Evolutionary conservation across 2,797 vertebrate species (phyloP), one percentile per base, ranked within the genome.

Genomic region (Neosilurus hyrtlii): DNA sequence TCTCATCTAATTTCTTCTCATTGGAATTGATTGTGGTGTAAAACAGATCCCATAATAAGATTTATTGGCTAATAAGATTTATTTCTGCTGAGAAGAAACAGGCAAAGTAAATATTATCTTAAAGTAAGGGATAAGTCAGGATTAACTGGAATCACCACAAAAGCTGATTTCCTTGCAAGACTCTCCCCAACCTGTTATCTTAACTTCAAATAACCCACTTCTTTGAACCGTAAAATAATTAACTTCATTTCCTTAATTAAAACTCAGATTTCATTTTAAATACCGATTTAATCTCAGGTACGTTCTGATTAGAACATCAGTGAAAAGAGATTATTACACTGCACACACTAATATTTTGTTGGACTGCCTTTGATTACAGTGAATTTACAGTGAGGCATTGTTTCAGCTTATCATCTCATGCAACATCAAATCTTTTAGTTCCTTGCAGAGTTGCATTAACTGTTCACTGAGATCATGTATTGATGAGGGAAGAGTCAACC

Each of bases 21-120:
- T 92, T 94, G 94, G 93, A 95, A 94, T 92, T 95, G 93, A 96
- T 94, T 93, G 92, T 93, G 93, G 92, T 92, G 91, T 94, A 94
- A 94, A 93, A 93, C 92, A 90, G 84, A 86, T 87, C 92, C 91
- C 92, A 94, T 92, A 94, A 85, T 85, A 85, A 85, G 84, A 85
- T 85, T 85, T 85, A 85, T 79, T 94, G 92, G 93, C 91, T 91
- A 92, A 93, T 93, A 90, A 92, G 92, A 94, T 94, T 93, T 93
- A 93, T 92, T 91, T 86, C 87, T 86, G 91, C 91, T 92, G 89
- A 92, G 89, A 89, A 84, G 81, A 84, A 88, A 86, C 88, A 89
- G 89, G 88, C 87, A 92, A 91, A 89, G 89, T 88, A 93, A 94
- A 94, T 93, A 92, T 93, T 94, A 92, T 94, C 91, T 86, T 88